Conservation (phyloP, 2,888 invertebrate species). For the Mamestra brassicae region DNA sequence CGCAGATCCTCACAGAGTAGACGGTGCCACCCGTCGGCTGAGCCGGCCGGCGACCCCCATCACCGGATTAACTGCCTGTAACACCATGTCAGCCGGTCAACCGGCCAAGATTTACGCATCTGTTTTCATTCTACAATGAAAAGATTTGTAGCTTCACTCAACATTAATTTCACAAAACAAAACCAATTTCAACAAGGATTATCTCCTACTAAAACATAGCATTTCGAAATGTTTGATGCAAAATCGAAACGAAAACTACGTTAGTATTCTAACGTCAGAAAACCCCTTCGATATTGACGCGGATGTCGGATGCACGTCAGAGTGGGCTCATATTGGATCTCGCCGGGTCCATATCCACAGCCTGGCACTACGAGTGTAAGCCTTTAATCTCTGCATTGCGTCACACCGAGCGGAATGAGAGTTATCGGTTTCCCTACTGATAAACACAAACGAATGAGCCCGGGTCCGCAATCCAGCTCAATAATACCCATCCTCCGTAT, state of each 20-base stretch:
- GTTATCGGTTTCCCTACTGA: slow-evolving; percentile 88
- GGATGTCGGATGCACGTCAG: slow-evolving; percentile 78
- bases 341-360: slow-evolving; percentile 79
- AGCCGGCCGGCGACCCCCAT: slow-evolving; percentile 83
- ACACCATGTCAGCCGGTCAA: slow-evolving; percentile 85
- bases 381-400: slow-evolving; percentile 90
- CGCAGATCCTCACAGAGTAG: slow-evolving; percentile 77
- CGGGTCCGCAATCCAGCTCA: slow-evolving; percentile 78
- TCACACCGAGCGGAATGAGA: slow-evolving; percentile 88
- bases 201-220: slow-evolving; percentile 5
- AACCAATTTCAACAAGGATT: slow-evolving; percentile 45
- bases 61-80: slow-evolving; percentile 88
- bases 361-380: slow-evolving; percentile 83
- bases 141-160: slow-evolving; percentile 71
- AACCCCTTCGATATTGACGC: slow-evolving; percentile 76
- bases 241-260: slow-evolving; percentile 49
- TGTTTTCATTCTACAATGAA: slow-evolving; percentile 81
- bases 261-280: slow-evolving; percentile 65
- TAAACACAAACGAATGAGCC: slow-evolving; percentile 88
- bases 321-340: slow-evolving; percentile 84
- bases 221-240: slow-evolving; percentile 24
- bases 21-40: slow-evolving; percentile 79
- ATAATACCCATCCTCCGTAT: slow-evolving; percentile 82
- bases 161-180: slow-evolving; percentile 53
- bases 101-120: slow-evolving; percentile 85